Evolutionary conservation across 2,888 invertebrate genomes (phyloP), one percentile per base, ranked within the genome.

Genomic region (Oxycera nigricornis): DNA sequence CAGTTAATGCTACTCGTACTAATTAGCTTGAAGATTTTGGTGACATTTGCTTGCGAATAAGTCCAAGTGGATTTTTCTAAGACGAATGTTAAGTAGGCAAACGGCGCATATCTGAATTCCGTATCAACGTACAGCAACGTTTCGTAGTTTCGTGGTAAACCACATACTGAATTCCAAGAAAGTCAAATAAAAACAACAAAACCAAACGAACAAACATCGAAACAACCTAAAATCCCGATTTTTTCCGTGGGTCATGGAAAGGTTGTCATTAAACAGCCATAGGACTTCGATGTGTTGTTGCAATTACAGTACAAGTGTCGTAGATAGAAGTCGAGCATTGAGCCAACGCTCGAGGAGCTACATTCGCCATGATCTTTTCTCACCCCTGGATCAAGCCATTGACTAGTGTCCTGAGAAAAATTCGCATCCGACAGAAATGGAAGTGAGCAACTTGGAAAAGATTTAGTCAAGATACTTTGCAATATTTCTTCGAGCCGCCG

Each of bases 221-320:
- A n/a, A n/a, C n/a, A 46, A 7, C 46, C 46, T 14, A 46, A 46
- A 46, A 39, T 22, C 41, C 41, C 22, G 65, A 65, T 65, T 65
- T 65, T 65, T 65, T 14, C 24, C 14, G 26, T 39, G 41, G 65
- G 24, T 65, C 65, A 65, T 41, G 65, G 65, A 65, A 65, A 65
- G 41, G 65, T 65, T 41, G 41, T 39, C 30, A n/a, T 22, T 14
- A 17, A 41, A 65, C 24, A 1, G 24, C 6, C 6, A 41, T 41
- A 65, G 65, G 2, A 20, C 39, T 41, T 3, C 22, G 26, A 11
- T 39, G 65, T 20, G 39, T 28, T 31, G 70, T 52, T 70, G 70
- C 55, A 70, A 70, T 70, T 70, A 70, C 52, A 52, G 26, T 70
- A 31, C 52, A 55, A 70, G 70, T 70, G 70, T 55, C 70, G 55